A percentile compares a stretch with the other conserved stretches of the same genome.
Evolutionary conservation across 2,888 invertebrate species (phyloP).

Genomic region (Apoda limacodes): DNA sequence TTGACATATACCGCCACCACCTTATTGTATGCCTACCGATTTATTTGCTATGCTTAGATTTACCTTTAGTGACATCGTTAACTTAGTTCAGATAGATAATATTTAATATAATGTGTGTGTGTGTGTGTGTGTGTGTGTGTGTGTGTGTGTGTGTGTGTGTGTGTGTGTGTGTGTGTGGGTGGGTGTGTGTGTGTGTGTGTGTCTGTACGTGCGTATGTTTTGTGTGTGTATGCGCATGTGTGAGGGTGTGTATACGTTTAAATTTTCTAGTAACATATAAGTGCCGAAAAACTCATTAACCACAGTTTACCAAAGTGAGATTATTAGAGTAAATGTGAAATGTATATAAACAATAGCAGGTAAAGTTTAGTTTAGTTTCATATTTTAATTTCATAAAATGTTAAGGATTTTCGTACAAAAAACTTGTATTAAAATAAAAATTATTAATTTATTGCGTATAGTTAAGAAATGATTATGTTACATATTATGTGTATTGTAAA

Average conservation of each 20-base stretch:
- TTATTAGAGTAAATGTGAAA: slow-evolving; percentile 51
- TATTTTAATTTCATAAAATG: slow-evolving; percentile 14
- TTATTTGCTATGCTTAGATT: too few relatives aligned
- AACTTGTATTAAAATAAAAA: slow-evolving; percentile 10
- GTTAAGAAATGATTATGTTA: background rate
- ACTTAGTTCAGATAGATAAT: too few relatives aligned
- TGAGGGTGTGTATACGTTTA: too few relatives aligned
- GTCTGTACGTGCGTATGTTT: too few relatives aligned
- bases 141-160: slow-evolving; percentile 9
- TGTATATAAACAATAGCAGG: slow-evolving; percentile 38
- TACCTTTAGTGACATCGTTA: too few relatives aligned
- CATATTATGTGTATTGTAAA: slow-evolving; percentile 31
- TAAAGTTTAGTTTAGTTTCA: slow-evolving; percentile 21
- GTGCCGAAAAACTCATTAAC: slow-evolving; percentile 51
- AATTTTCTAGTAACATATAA: slow-evolving; percentile 22
- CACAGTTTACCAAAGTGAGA: slow-evolving; percentile 73
- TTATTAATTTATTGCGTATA: too few relatives aligned
- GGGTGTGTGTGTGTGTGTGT: too few relatives aligned
- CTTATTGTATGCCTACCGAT: too few relatives aligned
- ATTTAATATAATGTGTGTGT: too few relatives aligned
- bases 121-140: too few relatives aligned
- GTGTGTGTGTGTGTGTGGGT: slow-evolving; percentile 8
- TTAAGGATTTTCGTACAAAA: slow-evolving; percentile 11
- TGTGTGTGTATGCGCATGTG: too few relatives aligned
- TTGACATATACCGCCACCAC: too few relatives aligned